Evolutionary conservation across 2,113 vertebrate genomes (phyloP), one percentile per base, ranked within the genome.

Genomic region (Galbula dea): DNA sequence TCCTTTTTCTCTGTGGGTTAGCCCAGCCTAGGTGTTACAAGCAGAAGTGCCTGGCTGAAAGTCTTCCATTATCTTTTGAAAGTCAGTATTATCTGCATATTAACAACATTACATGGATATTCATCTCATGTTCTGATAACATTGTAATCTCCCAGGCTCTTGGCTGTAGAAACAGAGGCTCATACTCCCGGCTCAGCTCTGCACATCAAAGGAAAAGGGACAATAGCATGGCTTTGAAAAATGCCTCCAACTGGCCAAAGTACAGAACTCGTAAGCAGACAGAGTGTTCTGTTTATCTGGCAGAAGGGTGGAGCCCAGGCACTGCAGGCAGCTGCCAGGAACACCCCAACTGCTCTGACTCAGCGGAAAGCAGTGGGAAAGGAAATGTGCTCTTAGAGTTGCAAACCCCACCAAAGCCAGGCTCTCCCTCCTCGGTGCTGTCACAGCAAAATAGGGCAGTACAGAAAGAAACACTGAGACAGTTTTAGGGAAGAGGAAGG

Each of bases 351-450:
- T 32, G 55, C 90, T 71, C 96, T 94, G 94, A 97, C 97, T 98
- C 97, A 97, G 97, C 96, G 73, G 88, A 86, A 90, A 84, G 79
- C 36, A 16, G 43, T 95, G 97, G 93, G 97, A 97, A 98, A 97
- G 97, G 98, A 98, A 98, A 92, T 69, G 3, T 7, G 24, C 69
- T 88, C 93, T 51, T 45, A 9, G 19, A 62, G 83, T 96, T 94
- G 95, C 65, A 62, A 89, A 49, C 93, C 78, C 90, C 81, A 52
- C 95, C 96, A 88, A 73, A 93, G 92, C 88, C 88, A 49, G 71
- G 0, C 63, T 86, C 62, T 45, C 72, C 81, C 78, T 52, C 21
- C 34, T 24, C 34, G 78, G 36, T 65, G 92, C 76, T 49, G 85
- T 88, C 90, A 77, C 3, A 61, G 89, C 69, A 83, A 48, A 59